Base-by-base conservation (phyloP, 2,113 vertebrate genomes). In the Nicator chloris region DNA sequence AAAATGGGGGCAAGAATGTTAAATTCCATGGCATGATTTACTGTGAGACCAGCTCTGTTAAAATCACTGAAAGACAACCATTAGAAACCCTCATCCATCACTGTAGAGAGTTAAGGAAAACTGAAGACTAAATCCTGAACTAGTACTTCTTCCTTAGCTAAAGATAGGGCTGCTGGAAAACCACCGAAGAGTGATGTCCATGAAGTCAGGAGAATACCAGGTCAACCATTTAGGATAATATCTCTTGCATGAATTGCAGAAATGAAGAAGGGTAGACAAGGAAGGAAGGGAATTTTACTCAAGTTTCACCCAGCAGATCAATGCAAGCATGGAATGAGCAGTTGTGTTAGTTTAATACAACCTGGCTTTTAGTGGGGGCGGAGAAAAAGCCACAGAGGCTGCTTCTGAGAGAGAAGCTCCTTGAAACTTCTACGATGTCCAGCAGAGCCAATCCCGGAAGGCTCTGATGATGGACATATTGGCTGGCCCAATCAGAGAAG, bases 111-210 rank as follows among this genome's bases (percentile, higher is more conserved):
- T 19, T 54, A 70, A 94, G 37, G 24, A 85, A 82, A 91, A 87
- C 11, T 39, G 28, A 66, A 56, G 40, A 19, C 14, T 64, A 69
- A 82, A 82, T 37, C 27, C 75, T 71, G 37, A 87, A 28, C 15
- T 68, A 21, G 9, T 28, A 30, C 15, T 75, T 70, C 28, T 68
- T 65, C 51, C 39, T 53, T 35, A 57, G 33, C 27, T 59, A 80
- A 65, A 80, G 39, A 47, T 11, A 69, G 26, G 21, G 21, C 30
- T 88, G 40, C 24, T 75, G 30, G 39, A 71, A 70, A 86, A 42
- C 4, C 35, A 33, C 13, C 31, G 49, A 42, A 63, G 9, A 45
- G 14, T 1, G 0, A 73, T 1, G 2, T 27, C 47, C 30, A 9
- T 9, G 4, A 66, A 51, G 16, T 33, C 47, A 66, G 35, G 16